Percentiles rank a stretch among this genome's conserved stretches.
Evolutionary conservation across 2,888 invertebrate species (phyloP).

Genomic region (Eupeodes luniger): DNA sequence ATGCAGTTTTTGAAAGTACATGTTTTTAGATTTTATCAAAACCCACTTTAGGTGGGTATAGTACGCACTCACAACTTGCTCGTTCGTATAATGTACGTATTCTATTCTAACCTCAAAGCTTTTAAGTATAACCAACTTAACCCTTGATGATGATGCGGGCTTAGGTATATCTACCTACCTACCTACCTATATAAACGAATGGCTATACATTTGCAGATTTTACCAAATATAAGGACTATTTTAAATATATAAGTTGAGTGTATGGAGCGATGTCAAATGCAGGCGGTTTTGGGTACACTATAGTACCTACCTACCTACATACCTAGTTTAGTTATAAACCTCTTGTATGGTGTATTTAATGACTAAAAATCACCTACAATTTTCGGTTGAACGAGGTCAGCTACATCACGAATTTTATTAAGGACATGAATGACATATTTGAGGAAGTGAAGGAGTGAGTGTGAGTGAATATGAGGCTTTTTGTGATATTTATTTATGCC

Average conservation of each 20-base stretch:
- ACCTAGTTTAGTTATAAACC: neutral
- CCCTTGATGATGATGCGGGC: neutral
- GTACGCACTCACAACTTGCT: neutral
- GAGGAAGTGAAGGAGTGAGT: neutral
- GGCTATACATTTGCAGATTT: neutral
- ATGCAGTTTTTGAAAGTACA: conserved; percentile 37
- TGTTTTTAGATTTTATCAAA: conserved; percentile 16
- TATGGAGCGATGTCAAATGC: neutral
- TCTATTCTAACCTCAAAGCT: conserved; percentile 17
- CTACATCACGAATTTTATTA: neutral
- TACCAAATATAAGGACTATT: neutral
- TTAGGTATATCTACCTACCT: neutral
- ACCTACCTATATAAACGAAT: neutral
- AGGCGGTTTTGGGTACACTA: neutral
- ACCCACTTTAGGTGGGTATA: neutral
- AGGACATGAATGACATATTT: neutral
- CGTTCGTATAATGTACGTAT: neutral
- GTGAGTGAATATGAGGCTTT: neutral
- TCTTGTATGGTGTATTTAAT: conserved; percentile 8
- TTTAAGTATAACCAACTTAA: neutral
- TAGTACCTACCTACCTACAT: no score
- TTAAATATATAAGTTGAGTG: neutral
- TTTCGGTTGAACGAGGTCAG: conserved; percentile 8
- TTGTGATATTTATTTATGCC: conserved; percentile 2
- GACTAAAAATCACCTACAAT: conserved; percentile 20